phyloP scores from a whole-genome alignment of 2,888 invertebrate species.

The Hyposoter didymator region DNA sequence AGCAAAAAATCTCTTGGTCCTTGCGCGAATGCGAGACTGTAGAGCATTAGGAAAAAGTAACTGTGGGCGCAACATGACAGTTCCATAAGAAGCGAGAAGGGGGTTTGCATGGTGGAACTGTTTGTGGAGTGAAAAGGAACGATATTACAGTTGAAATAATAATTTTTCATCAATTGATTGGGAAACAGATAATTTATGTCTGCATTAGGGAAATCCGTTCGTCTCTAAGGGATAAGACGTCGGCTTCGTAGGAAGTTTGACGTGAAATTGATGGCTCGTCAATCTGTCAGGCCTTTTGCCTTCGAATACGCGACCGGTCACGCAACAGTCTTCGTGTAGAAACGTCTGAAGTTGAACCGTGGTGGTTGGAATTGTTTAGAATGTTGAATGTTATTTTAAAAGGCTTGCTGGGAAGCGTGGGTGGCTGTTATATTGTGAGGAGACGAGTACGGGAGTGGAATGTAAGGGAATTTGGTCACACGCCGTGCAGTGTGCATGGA shows the following conservation, averaged over 20 bases:
- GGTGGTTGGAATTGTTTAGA: not conserved
- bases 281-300: conserved; percentile 7
- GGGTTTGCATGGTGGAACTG: too few relatives aligned
- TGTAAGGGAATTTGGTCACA: conserved; percentile 13
- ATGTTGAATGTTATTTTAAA: not conserved
- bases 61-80: too few relatives aligned
- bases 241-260: conserved; percentile 75
- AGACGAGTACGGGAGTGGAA: conserved; percentile 14
- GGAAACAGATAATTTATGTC: too few relatives aligned
- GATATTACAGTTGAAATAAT: too few relatives aligned
- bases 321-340: conserved; percentile 35
- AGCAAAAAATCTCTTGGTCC: too few relatives aligned
- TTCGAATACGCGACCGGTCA: conserved; percentile 37
- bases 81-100: too few relatives aligned
- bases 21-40: too few relatives aligned
- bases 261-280: conserved; percentile 79
- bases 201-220: not conserved
- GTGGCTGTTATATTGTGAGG: conserved; percentile 69
- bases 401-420: not conserved
- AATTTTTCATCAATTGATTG: too few relatives aligned
- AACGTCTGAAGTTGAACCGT: conserved; percentile 64
- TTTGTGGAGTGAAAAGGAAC: too few relatives aligned
- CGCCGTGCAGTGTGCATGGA: conserved; percentile 47
- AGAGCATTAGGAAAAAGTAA: too few relatives aligned
- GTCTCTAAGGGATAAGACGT: not conserved